Base-by-base conservation (phyloP, 2,113 vertebrate genomes). In the Azemiops feae region DNA sequence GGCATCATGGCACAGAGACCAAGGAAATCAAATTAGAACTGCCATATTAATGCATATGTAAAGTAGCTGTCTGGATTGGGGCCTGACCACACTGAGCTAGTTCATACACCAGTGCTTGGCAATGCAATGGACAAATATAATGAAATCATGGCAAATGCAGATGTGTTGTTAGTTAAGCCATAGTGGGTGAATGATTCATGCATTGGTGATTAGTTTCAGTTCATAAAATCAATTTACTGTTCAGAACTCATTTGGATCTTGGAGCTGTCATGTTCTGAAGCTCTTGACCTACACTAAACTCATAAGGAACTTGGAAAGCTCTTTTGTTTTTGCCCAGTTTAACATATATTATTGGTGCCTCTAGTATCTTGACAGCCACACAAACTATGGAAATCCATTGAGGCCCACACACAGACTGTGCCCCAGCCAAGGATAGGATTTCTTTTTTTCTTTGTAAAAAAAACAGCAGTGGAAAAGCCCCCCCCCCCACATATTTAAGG, bases 371-470 rank as follows among this genome's bases (percentile, higher is more conserved):
- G 87, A 53, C 54, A 89, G 30, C 90, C 93, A 43, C 30, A 47
- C 53, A 92, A 91, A 69, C 95, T 96, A 95, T 96, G 96, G 87
- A 89, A 25, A 91, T 93, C 23, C 20, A 93, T 96, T 95, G 96
- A 97, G 92, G 96, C 94, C 96, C 96, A 97, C 97, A 95, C 96
- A 96, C 95, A 95, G 58, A 14, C 89, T 94, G 90, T 55, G 30
- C 14, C 22, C 25, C 88, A 91, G 92, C 93, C 87, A 95, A 93
- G 69, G 69, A 39, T 81, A 81, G 16, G 34, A 93, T 25, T 93
- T 90, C 0, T 94, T 43, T 94, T 95, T 93, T 23, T 60, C 30
- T 64, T n/a, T 64, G 27, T 8, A 30, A 47, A 81, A 81, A 30
- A 39, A 88, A 39, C n/a, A 85, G 58, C 89, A 45, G 47, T n/a